Conservation (phyloP, 2,113 vertebrate species). For the Electrona antarctica region DNA sequence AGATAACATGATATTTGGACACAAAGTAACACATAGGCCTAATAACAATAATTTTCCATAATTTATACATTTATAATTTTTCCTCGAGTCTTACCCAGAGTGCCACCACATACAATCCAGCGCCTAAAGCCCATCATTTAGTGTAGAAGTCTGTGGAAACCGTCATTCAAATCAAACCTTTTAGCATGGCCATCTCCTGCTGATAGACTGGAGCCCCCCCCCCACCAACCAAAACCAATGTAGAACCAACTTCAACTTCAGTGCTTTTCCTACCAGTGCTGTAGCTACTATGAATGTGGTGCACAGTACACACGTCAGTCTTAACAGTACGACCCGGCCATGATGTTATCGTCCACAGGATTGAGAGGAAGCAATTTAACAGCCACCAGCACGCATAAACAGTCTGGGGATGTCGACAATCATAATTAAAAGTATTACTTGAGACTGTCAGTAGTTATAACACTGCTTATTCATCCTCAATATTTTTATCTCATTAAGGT, state of each 20-base stretch:
- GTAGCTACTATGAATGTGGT: neutral
- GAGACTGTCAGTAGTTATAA: neutral
- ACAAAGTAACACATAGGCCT: no score
- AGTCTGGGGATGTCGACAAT: slow-evolving; percentile 32
- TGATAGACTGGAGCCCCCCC: neutral
- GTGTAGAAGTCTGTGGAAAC: slow-evolving; percentile 15
- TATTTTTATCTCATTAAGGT: neutral
- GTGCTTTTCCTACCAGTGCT: neutral
- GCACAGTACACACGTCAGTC: neutral
- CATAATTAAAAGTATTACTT: neutral
- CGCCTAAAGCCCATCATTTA: slow-evolving; percentile 79
- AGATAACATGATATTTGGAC: no score
- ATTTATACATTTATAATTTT: neutral
- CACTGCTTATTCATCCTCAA: no score
- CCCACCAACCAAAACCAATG: neutral
- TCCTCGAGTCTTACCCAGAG: slow-evolving; percentile 72
- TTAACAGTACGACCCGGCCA: slow-evolving; percentile 28
- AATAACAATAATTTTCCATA: no score
- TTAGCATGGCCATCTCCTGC: slow-evolving; percentile 13
- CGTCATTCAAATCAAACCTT: slow-evolving; percentile 12
- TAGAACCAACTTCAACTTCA: neutral
- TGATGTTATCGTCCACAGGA: slow-evolving; percentile 71
- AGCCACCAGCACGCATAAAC: slow-evolving; percentile 54
- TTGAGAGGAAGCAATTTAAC: slow-evolving; percentile 76
- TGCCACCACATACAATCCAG: slow-evolving; percentile 80